Conservation (phyloP, 2,888 invertebrate genomes). For the Gortyna flavago region DNA sequence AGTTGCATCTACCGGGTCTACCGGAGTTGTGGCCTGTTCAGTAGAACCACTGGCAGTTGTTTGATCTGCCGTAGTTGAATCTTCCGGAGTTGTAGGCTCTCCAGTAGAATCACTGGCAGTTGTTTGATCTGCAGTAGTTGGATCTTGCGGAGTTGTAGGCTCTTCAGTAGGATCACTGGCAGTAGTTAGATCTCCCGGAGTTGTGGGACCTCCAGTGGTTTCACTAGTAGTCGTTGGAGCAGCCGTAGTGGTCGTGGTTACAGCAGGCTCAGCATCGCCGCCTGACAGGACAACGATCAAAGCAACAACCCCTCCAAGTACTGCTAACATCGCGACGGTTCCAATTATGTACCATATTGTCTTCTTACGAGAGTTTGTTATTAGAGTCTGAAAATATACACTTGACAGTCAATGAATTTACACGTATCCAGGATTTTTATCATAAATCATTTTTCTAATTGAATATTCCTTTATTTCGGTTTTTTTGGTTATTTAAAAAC, state of each 20-base stretch:
- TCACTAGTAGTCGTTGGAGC: background rate
- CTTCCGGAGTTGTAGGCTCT: slow-evolving; percentile 2
- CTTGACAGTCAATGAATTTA: background rate
- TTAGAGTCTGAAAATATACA: slow-evolving; percentile 88
- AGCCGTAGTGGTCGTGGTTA: slow-evolving; percentile 36
- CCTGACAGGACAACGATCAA: slow-evolving; percentile 89
- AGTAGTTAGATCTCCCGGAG: slow-evolving; percentile 13
- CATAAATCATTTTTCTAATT: background rate
- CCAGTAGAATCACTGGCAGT: background rate
- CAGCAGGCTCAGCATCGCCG: slow-evolving; percentile 76
- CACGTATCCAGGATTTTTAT: background rate
- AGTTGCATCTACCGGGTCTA: background rate
- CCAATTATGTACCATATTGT: slow-evolving; percentile 89
- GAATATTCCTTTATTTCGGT: background rate
- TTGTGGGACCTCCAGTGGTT: background rate
- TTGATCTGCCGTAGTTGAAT: background rate
- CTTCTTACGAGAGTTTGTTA: slow-evolving; percentile 89
- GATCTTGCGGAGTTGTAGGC: slow-evolving; percentile 17
- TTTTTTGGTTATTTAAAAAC: background rate
- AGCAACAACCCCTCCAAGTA: slow-evolving; percentile 90
- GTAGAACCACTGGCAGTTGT: slow-evolving; percentile 60
- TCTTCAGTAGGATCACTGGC: background rate
- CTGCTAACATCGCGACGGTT: slow-evolving; percentile 88
- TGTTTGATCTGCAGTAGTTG: background rate
- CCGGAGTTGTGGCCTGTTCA: slow-evolving; percentile 66